Evolutionary conservation across 2,888 invertebrate species (phyloP).

Genomic region (Andrena minutula): DNA sequence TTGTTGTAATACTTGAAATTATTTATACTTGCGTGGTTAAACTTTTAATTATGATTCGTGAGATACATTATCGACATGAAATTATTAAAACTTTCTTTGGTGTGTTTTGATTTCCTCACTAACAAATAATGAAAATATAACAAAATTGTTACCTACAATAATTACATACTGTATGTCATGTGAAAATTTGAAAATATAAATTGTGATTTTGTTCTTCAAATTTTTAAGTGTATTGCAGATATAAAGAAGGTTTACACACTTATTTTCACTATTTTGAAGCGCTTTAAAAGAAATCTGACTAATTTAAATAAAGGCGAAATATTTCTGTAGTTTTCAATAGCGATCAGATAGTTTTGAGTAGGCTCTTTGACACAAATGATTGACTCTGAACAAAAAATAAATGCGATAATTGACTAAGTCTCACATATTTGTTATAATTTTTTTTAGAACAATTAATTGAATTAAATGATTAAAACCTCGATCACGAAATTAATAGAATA

Average conservation of each 20-base stretch:
- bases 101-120: not conserved
- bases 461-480: not conserved
- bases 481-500: not conserved
- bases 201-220: too few species aligned
- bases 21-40: not conserved
- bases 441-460: not conserved
- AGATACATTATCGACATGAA: not conserved
- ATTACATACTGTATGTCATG: too few species aligned
- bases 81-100: not conserved
- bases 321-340: too few species aligned
- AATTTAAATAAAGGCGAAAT: too few species aligned
- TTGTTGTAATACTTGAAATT: not conserved
- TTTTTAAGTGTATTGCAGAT: not conserved
- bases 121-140: not conserved
- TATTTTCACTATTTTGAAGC: too few species aligned
- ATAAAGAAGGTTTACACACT: not conserved
- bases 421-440: too few species aligned
- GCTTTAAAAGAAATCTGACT: too few species aligned
- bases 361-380: too few species aligned
- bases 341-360: too few species aligned
- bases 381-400: too few species aligned
- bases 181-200: too few species aligned
- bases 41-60: not conserved
- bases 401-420: too few species aligned
- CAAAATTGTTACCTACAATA: not conserved